Conservation (phyloP, 2,113 vertebrate genomes). For the Pan paniscus region DNA sequence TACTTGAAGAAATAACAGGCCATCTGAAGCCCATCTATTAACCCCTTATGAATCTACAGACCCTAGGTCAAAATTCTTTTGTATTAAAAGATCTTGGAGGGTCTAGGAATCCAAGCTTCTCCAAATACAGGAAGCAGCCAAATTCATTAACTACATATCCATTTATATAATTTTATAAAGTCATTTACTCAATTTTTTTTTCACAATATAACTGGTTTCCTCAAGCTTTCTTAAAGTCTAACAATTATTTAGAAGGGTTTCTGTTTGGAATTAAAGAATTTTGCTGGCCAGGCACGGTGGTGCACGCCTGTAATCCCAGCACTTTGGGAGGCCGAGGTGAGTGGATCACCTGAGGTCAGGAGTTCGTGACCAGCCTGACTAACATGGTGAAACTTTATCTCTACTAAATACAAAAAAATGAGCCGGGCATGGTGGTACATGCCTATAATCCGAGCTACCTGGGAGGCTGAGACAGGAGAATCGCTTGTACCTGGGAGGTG, state of each 20-base stretch:
- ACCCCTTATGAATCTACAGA: not conserved
- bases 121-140: not conserved
- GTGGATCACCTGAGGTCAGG: too few species aligned
- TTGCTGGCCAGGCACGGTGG: not conserved
- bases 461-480: too few species aligned
- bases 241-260: slow-evolving; percentile 10
- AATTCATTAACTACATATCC: not conserved
- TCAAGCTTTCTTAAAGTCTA: not conserved
- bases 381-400: too few species aligned
- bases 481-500: too few species aligned
- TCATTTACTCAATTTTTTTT: not conserved
- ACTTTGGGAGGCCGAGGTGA: too few species aligned
- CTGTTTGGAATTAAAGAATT: slow-evolving; percentile 8
- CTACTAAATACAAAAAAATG: too few species aligned
- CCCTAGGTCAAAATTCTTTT: not conserved
- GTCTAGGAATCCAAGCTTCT: not conserved
- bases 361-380: too few species aligned
- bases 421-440: too few species aligned
- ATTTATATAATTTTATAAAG: not conserved
- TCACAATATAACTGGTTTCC: not conserved
- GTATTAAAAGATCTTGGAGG: not conserved
- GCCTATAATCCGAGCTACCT: too few species aligned
- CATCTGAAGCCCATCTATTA: not conserved
- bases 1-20: not conserved
- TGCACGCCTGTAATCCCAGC: too few species aligned